Evolutionary conservation across 2,888 invertebrate genomes (phyloP).

Genomic region (Dugesia japonica): DNA sequence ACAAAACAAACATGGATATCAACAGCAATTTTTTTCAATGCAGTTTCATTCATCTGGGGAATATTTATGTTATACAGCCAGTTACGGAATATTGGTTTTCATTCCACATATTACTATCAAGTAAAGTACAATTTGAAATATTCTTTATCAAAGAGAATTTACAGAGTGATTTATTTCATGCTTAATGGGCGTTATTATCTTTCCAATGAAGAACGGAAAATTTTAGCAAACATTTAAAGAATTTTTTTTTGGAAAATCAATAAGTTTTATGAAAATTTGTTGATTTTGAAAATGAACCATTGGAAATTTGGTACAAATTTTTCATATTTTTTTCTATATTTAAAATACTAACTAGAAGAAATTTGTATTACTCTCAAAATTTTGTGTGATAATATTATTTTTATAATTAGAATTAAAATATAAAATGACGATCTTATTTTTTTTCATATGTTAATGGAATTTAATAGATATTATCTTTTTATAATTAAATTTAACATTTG

Average conservation of each 20-base stretch:
- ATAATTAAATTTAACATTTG: too few species aligned
- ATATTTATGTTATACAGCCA: constrained; percentile 39
- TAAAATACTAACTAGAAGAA: too few species aligned
- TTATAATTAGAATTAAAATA: too few species aligned
- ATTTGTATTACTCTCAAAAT: too few species aligned
- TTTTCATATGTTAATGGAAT: too few species aligned
- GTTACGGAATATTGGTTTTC: constrained; percentile 38
- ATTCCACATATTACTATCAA: constrained; percentile 38
- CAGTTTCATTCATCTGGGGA: constrained; percentile 40
- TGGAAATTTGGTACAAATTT: too few species aligned
- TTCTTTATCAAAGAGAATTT: neutral
- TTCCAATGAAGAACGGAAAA: neutral
- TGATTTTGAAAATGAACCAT: too few species aligned
- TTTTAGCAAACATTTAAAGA: neutral
- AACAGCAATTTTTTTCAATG: constrained; percentile 39
- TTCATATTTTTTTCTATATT: too few species aligned
- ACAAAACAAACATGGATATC: constrained; percentile 39
- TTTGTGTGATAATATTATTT: too few species aligned
- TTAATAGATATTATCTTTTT: too few species aligned
- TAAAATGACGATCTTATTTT: too few species aligned
- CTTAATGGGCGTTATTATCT: constrained; percentile 2
- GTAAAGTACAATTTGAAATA: neutral
- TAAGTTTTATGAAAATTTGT: too few species aligned
- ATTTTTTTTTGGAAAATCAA: neutral
- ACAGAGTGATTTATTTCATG: constrained; percentile 2